Evolutionary conservation across 2,888 invertebrate species (phyloP), one percentile per base, ranked within the genome.

Genomic region (Andrena dorsata): DNA sequence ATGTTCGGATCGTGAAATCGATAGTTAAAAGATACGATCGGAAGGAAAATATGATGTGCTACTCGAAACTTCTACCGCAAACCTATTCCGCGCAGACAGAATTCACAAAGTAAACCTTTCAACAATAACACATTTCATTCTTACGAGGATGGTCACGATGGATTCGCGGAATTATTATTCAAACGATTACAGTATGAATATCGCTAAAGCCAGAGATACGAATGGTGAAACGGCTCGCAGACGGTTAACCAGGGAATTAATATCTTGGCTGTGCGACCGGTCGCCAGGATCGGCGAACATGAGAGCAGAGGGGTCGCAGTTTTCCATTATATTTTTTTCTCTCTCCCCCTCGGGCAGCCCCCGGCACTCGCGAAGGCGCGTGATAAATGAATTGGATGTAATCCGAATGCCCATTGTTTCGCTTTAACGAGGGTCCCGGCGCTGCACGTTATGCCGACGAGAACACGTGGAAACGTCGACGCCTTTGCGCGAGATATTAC

Each of bases 321-420:
- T 85, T 83, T 83, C 82, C 79, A 87, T 88, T 85, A 83, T 82
- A 66, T 75, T 82, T 84, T 75, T 80, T 65, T 26, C 49, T 61
- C 65, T 30, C 26, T n/a, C 16, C 16, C 58, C 60, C 35, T 58
- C 28, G 41, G 28, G 23, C 35, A 47, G 28, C 60, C 26, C 63
- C 41, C 41, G 76, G 61, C 63, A 63, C 65, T 75, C 85, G 65
- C 75, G 79, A 66, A 73, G 73, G 74, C 69, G 63, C 81, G 86
- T 88, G 88, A 88, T 85, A 88, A 88, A 86, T 86, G 88, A 88
- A 88, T 88, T 84, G 88, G 82, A 86, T 83, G 88, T 86, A 88
- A 88, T 88, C 84, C 88, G 88, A 88, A 88, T 85, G 85, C 77
- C 87, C 83, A 87, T 88, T 89, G 88, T 88, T 87, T 88, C 87